These are phyloP conservation scores for Notamacropus eugenii DNA, from an alignment of 2,797 vertebrate genomes.

Conservation along the genomic window DNA sequence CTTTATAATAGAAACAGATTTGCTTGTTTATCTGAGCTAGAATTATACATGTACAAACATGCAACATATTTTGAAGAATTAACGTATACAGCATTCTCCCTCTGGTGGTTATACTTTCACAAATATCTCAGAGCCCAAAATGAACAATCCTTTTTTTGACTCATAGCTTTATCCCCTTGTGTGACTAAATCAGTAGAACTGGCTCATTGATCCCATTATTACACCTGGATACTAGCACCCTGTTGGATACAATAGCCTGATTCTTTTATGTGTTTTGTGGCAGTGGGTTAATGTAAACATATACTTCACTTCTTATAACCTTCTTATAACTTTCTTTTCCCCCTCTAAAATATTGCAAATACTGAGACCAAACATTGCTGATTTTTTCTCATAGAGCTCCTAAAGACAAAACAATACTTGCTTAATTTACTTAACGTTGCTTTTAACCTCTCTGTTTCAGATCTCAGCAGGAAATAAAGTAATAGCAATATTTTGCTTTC, in stretches of 20 bases:
- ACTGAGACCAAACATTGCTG: slow-evolving; percentile 37
- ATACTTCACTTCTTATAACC: background rate
- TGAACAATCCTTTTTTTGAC: background rate
- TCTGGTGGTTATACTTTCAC: slow-evolving; percentile 43
- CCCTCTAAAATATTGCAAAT: slow-evolving; percentile 29
- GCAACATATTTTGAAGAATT: background rate
- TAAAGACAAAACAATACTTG: slow-evolving; percentile 51
- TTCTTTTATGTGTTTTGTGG: background rate
- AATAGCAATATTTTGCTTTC: slow-evolving; percentile 33
- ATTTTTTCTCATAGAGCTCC: slow-evolving; percentile 13
- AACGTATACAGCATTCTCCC: background rate
- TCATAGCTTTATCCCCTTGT: slow-evolving; percentile 45
- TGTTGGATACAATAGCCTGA: slow-evolving; percentile 25
- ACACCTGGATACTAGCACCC: slow-evolving; percentile 60
- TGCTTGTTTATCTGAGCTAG: background rate
- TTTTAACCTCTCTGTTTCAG: slow-evolving; percentile 63
- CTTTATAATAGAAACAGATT: background rate
- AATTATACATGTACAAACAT: slow-evolving; percentile 17
- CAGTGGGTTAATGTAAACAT: slow-evolving; percentile 19
- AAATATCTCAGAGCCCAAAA: slow-evolving; percentile 17
- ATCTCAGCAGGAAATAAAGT: slow-evolving; percentile 62
- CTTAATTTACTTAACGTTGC: slow-evolving; percentile 50
- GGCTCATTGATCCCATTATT: slow-evolving; percentile 55
- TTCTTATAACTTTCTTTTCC: slow-evolving; percentile 18
- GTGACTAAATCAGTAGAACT: slow-evolving; percentile 53